phyloP scores from a whole-genome alignment of 2,797 vertebrate species.

The Echiichthys vipera region DNA sequence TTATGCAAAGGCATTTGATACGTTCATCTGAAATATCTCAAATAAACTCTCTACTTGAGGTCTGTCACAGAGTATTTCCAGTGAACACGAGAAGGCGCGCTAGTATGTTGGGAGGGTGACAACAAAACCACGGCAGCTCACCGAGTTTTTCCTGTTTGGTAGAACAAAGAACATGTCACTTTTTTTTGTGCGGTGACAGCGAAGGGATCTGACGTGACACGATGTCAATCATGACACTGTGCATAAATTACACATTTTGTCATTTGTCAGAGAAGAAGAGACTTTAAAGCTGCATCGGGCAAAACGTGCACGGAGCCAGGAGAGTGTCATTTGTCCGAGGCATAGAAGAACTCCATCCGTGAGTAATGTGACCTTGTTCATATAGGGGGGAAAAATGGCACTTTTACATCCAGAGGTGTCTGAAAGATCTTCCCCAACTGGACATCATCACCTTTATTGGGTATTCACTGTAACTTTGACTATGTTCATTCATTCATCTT shows the following conservation, averaged over 20 bases:
- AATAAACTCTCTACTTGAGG: constrained; percentile 16
- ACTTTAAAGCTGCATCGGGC: constrained; percentile 13
- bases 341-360: background rate
- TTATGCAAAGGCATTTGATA: constrained; percentile 20
- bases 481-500: too few relatives aligned
- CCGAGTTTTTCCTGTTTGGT: background rate
- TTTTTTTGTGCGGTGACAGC: background rate
- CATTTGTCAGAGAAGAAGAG: constrained; percentile 1
- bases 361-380: background rate
- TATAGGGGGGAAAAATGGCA: background rate
- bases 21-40: constrained; percentile 10
- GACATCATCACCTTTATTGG: background rate
- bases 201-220: background rate
- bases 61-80: constrained; percentile 40
- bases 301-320: background rate
- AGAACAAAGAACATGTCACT: background rate
- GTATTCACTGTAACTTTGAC: background rate
- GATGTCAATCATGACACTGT: background rate
- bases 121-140: constrained; percentile 20
- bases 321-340: background rate
- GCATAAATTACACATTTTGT: background rate
- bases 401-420: background rate
- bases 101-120: constrained; percentile 27
- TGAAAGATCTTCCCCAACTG: background rate
- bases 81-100: background rate